Evolutionary conservation across 1,140 invertebrate species (phyloP), one percentile per base, ranked within the genome.

Genomic region (Drosophila suzukii): DNA sequence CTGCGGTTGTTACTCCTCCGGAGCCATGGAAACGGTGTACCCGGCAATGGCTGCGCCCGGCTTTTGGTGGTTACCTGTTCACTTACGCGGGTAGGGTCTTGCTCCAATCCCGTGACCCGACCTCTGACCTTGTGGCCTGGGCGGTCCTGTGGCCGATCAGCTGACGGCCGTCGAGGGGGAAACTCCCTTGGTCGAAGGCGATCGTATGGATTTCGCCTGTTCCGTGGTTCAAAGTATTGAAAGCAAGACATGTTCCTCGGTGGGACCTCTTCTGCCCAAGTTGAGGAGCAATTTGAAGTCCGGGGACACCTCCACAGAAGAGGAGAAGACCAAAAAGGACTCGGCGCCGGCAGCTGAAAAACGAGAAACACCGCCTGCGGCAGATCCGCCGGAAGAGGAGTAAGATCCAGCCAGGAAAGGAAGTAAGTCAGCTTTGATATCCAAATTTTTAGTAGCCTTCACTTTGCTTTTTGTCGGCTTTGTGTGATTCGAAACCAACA

Each of bases 21-120:
- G 6, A 13, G 32, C 34, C 8, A 71, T 71, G 74, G 74, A 85
- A 1, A 1, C 3, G 4, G n/a, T 62, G 13, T 74, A 85, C 41
- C 43, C n/a, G 10, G 20, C 51, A 17, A 59, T 85, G 34, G 81
- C 73, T 0, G 41, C 74, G 11, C 8, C 72, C 17, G 38, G 59
- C 12, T 63, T 3, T 10, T 77, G 6, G 6, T 70, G 10, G 12
- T 85, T 0, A 15, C 32, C 4, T 47, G 50, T 4, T 36, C 51
- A 8, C 20, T 36, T 4, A 36, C 46, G 3, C 20, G 38, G 8
- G 60, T 68, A 32, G 12, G 20, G 58, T 81, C 24, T 38, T 53
- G 3, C 27, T 53, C 1, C 41, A 65, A n/a, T n/a, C 49, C n/a
- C n/a, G 58, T 3, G n/a, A n/a, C n/a, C n/a, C n/a, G n/a, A n/a